phyloP scores from a whole-genome alignment of 2,113 vertebrate species.

The Sceloporus tristichus region DNA sequence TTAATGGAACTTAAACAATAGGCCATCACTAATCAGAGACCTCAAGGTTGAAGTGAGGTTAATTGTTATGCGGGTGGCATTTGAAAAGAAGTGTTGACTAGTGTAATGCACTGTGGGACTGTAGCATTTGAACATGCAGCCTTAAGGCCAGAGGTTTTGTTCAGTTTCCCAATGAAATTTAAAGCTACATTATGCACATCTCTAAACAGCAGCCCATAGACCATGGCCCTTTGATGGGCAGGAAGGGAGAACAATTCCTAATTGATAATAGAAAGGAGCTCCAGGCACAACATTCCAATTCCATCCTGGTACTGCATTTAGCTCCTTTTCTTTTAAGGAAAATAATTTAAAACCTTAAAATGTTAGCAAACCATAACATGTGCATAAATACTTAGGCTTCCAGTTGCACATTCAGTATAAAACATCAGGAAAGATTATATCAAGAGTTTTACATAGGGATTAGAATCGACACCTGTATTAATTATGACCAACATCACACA shows the following conservation, averaged over 20 bases:
- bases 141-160: slow-evolving; percentile 90
- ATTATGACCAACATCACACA: slow-evolving; percentile 38
- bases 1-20: slow-evolving; percentile 91
- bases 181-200: slow-evolving; percentile 78
- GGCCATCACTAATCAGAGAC: slow-evolving; percentile 94
- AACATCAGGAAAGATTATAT: slow-evolving; percentile 47
- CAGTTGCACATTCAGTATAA: background rate
- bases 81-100: slow-evolving; percentile 88
- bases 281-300: slow-evolving; percentile 55
- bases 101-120: slow-evolving; percentile 89
- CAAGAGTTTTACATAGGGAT: slow-evolving; percentile 34
- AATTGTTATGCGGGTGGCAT: slow-evolving; percentile 93
- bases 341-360: slow-evolving; percentile 53
- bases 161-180: slow-evolving; percentile 87
- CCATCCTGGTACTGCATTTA: slow-evolving; percentile 60
- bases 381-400: slow-evolving; percentile 15
- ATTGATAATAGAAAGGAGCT: slow-evolving; percentile 70
- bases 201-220: slow-evolving; percentile 71
- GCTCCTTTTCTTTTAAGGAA: slow-evolving; percentile 54
- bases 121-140: slow-evolving; percentile 88
- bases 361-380: slow-evolving; percentile 22
- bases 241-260: slow-evolving; percentile 59
- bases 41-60: slow-evolving; percentile 93
- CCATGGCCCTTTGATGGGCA: slow-evolving; percentile 66
- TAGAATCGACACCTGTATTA: background rate